A percentile compares a stretch with the other conserved stretches of the same genome.
These are phyloP conservation scores for Neomonachus schauinslandi DNA, from an alignment of 2,113 vertebrate genomes.

Conservation along the genomic window DNA sequence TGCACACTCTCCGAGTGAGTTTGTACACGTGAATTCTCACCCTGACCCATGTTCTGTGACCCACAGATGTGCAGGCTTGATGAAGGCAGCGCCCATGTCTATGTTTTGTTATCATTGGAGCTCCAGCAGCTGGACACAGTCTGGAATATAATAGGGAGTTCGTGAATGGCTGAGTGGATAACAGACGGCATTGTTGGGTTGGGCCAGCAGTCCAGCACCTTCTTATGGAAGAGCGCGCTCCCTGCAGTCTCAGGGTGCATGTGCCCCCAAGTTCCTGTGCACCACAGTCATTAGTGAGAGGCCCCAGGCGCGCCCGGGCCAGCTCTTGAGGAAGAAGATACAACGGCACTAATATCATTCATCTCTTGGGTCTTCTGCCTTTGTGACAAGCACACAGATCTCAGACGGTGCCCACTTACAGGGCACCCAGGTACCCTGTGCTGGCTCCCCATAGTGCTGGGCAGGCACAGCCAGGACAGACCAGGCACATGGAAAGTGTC, in stretches of 20 bases:
- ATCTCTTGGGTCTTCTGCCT: not conserved
- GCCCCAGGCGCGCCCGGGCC: too few species aligned
- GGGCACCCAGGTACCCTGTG: fast-evolving
- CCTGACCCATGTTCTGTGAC: not conserved
- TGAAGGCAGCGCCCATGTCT: fast-evolving
- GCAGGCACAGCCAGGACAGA: not conserved
- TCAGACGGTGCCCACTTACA: fast-evolving
- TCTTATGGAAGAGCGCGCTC: not conserved
- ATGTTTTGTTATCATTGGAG: fast-evolving
- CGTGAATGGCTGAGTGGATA: not conserved
- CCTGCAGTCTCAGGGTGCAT: not conserved
- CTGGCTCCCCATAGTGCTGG: fast-evolving
- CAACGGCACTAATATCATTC: not conserved
- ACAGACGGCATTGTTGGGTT: not conserved
- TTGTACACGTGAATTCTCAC: not conserved
- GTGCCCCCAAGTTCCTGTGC: not conserved
- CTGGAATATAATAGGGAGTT: fast-evolving
- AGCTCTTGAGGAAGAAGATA: not conserved
- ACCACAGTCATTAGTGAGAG: not conserved
- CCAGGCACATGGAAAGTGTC: not conserved
- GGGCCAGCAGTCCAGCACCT: not conserved
- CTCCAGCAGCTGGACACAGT: not conserved
- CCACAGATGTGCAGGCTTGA: not conserved
- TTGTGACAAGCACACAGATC: not conserved
- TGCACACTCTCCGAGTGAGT: not conserved